A percentile compares a stretch with the other conserved stretches of the same genome.
phyloP scores from a whole-genome alignment of 1,140 invertebrate species.

The Conus betulinus region DNA sequence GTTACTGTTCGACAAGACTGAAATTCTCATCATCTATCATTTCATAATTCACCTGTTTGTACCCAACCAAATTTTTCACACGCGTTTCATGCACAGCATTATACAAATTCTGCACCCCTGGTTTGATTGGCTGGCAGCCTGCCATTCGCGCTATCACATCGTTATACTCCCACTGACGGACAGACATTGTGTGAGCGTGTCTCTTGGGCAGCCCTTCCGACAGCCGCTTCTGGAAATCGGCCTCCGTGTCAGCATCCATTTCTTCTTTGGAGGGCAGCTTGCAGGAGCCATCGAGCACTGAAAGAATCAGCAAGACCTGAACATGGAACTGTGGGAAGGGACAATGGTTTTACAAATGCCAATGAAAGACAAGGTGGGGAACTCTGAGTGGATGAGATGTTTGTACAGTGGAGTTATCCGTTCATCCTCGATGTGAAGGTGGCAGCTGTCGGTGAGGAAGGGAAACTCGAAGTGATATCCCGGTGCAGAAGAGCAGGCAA shows the following conservation, averaged over 20 bases:
- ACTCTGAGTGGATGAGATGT: slow-evolving; percentile 87
- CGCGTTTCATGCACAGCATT: slow-evolving; percentile 55
- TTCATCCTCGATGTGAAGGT: slow-evolving; percentile 84
- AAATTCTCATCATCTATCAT: slow-evolving; percentile 39
- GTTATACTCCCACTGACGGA: slow-evolving; percentile 82
- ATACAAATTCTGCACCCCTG: slow-evolving; percentile 83
- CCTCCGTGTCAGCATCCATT: slow-evolving; percentile 82
- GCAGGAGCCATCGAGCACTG: slow-evolving; percentile 81
- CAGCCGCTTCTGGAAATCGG: slow-evolving; percentile 77
- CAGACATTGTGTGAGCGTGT: slow-evolving; percentile 86
- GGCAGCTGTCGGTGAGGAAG: slow-evolving; percentile 84
- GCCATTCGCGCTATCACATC: slow-evolving; percentile 82
- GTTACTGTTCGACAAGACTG: background rate
- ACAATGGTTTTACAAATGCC: slow-evolving; percentile 87
- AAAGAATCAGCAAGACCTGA: slow-evolving; percentile 85
- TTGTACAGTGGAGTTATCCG: slow-evolving; percentile 90
- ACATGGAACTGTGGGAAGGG: slow-evolving; percentile 91
- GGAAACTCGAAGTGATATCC: slow-evolving; percentile 89
- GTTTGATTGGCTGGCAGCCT: slow-evolving; percentile 79
- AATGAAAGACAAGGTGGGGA: slow-evolving; percentile 87
- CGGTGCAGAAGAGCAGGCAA: slow-evolving; percentile 88
- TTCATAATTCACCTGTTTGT: slow-evolving; percentile 57
- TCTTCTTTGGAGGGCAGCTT: slow-evolving; percentile 80
- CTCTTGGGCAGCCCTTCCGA: slow-evolving; percentile 79
- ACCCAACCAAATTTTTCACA: slow-evolving; percentile 51